Evolutionary conservation across 2,797 vertebrate species (phyloP), one percentile per base, ranked within the genome.

Genomic region (Anguilla marmorata): DNA sequence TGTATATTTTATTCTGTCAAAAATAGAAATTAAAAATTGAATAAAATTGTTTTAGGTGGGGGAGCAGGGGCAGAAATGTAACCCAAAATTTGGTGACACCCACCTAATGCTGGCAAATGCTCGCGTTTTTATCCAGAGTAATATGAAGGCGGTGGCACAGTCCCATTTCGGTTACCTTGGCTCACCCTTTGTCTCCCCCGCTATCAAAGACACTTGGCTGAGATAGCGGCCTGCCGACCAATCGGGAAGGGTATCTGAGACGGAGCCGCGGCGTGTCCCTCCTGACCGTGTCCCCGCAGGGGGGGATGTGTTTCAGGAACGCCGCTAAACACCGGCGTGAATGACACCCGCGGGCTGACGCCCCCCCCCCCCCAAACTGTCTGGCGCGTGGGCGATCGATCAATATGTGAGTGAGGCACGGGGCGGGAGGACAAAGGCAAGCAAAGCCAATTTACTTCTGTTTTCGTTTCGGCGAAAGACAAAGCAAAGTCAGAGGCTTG

Each of bases 401-500:
- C 90, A 93, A 88, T 52, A 56, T 86, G 85, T 82, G 85, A 93
- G 90, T 91, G 90, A 94, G 93, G 91, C 93, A 89, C 89, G 87
- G 21, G 76, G 7, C 0, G 89, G 90, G 74, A 41, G 30, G 30
- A 37, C 74, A 79, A 79, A 30, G 91, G 86, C 11, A 91, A 92
- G 91, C 89, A 93, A 93, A 93, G 90, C 93, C 94, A 95, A 95
- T 90, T 89, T 93, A 93, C 92, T 88, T 94, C 91, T 90, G 93
- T 93, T 95, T 95, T 95, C 93, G 94, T 94, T 92, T 85, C 33
- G 60, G 79, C 41, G 74, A 93, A 94, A 94, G 94, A 92, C 94
- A 93, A 93, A 94, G 94, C 93, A 93, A 92, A 94, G 93, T 92
- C 92, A 93, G 93, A 91, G 94, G 93, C 94, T 95, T 92, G 91